These are phyloP conservation scores for Dendronephthya gigantea DNA, from an alignment of 64 coral and sea anemone species.

Conservation along the genomic window DNA sequence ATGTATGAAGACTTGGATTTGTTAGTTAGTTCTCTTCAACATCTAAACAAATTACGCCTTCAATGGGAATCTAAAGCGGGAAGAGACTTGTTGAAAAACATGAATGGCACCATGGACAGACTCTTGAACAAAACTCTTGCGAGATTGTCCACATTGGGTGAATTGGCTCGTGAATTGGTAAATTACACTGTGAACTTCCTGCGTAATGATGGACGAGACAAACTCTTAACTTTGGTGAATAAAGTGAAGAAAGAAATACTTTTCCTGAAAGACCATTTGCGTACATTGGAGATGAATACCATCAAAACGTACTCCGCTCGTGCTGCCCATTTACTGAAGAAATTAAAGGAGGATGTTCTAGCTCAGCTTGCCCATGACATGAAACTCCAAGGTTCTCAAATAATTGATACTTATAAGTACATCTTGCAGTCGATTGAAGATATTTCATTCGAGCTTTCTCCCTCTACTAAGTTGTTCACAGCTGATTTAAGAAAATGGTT, in stretches of 20 bases:
- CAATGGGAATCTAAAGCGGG: not conserved
- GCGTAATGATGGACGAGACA: not conserved
- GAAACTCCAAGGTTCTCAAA: not conserved
- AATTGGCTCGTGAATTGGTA: not conserved
- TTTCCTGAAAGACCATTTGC: not conserved
- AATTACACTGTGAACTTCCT: not conserved
- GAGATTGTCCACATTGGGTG: not conserved
- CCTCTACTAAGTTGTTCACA: not conserved
- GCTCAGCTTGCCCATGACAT: not conserved
- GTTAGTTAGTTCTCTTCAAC: not conserved
- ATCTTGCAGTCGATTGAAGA: not conserved
- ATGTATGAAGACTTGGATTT: not conserved
- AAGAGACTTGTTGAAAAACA: not conserved
- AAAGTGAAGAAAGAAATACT: not conserved
- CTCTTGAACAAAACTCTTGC: not conserved
- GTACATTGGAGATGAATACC: not conserved
- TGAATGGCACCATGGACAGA: not conserved
- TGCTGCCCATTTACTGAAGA: not conserved
- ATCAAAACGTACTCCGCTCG: not conserved
- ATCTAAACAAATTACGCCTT: not conserved
- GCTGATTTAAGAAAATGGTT: not conserved
- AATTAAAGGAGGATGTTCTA: not conserved
- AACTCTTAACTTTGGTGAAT: not conserved
- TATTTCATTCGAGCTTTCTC: not conserved
- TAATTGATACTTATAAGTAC: not conserved